Evolutionary conservation across 2,797 vertebrate species (phyloP), one percentile per base, ranked within the genome.

Genomic region (Sebastes miniatus): DNA sequence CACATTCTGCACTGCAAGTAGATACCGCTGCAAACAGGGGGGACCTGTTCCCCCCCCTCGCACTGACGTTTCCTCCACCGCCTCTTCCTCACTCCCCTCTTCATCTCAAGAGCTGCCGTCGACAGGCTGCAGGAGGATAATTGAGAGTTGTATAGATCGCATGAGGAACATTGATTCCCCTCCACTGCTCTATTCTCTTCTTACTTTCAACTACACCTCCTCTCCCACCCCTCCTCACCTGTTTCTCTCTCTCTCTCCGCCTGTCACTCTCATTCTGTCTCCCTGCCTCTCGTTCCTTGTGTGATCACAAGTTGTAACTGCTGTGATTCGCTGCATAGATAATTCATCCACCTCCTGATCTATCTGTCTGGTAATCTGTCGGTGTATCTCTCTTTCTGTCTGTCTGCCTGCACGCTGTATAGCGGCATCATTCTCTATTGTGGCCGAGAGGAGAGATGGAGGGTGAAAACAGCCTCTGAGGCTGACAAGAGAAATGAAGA

Each of bases 91-190:
- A 39, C 75, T 67, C 29, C 73, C 71, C 75, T 85, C 87, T 87
- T 92, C 85, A 84, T 91, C 90, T 92, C 52, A 61, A 91, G 90
- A 90, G 85, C 88, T 73, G 85, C 90, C 79, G 91, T 80, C 79
- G 92, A 88, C 93, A 89, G 86, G 85, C 90, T 91, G 87, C 91
- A 86, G 88, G 61, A 85, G 88, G 89, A 94, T 95, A 93, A 95
- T 93, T 93, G 93, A 94, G 92, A 93, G 92, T 90, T 87, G 80
- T 92, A 93, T 93, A 87, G 92, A 92, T 93, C 88, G 81, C 88
- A 84, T 85, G 84, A 87, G 83, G 86, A 88, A 87, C 91, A 93
- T 95, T 58, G 91, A 93, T 94, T 92, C 86, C 86, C 90, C 78
- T 83, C 83, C 83, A 70, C 73, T 68, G 79, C 80, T 87, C 88